Percentiles rank a stretch among this genome's conserved stretches.
Conservation (phyloP, 2,113 vertebrate species). For the Cephalopholis sonnerati region DNA sequence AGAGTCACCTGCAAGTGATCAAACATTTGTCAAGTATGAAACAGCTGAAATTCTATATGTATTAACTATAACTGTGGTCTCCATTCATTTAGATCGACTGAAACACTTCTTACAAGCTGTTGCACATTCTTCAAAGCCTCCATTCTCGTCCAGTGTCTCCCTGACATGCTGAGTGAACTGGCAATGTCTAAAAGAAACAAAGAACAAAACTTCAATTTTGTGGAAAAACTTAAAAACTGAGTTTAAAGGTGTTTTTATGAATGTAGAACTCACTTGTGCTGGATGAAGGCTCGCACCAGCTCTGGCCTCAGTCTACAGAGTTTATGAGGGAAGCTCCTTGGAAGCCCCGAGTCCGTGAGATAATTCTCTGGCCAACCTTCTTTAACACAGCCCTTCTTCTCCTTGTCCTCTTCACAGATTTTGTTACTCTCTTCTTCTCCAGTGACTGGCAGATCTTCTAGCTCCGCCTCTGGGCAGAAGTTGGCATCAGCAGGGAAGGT, state of each 20-base stretch:
- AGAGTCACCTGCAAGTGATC: slow-evolving; percentile 73
- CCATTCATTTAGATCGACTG: not conserved
- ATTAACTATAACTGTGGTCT: not conserved
- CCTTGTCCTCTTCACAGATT: slow-evolving; percentile 36
- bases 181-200: slow-evolving; percentile 73
- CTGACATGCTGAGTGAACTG: slow-evolving; percentile 81
- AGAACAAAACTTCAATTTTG: not conserved
- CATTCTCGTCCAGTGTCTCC: slow-evolving; percentile 79
- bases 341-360: slow-evolving; percentile 68
- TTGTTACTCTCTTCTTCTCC: slow-evolving; percentile 47
- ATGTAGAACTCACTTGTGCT: slow-evolving; percentile 85
- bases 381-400: slow-evolving; percentile 39
- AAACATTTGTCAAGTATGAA: not conserved
- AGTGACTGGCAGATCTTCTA: slow-evolving; percentile 40
- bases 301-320: slow-evolving; percentile 86
- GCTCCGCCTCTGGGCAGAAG: slow-evolving; percentile 72
- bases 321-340: slow-evolving; percentile 77
- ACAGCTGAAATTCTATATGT: not conserved
- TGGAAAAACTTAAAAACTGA: not conserved
- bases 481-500: slow-evolving; percentile 86
- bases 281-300: slow-evolving; percentile 82
- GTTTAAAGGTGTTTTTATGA: not conserved
- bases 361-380: slow-evolving; percentile 76
- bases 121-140: slow-evolving; percentile 81
- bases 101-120: slow-evolving; percentile 71